phyloP scores from a whole-genome alignment of 2,113 vertebrate genomes.

The Pollimyrus isidori region DNA sequence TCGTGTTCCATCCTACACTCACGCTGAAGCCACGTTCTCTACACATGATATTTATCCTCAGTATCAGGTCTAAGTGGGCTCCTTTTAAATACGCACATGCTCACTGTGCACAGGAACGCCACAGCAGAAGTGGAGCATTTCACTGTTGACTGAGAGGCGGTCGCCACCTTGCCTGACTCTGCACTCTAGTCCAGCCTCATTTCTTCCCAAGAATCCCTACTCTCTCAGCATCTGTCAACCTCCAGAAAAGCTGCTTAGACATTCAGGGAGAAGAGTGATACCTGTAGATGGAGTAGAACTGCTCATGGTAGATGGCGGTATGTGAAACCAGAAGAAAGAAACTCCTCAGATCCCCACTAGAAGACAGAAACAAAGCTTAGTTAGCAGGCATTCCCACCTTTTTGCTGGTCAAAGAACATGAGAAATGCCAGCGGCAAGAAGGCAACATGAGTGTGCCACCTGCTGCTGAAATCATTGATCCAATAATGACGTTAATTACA shows the following conservation, averaged over 20 bases:
- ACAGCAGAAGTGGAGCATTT: neutral
- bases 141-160: neutral
- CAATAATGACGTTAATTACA: neutral
- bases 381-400: neutral
- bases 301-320: slow-evolving; percentile 65
- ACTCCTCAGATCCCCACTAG: slow-evolving; percentile 61
- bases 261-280: slow-evolving; percentile 36
- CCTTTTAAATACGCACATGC: neutral
- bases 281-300: slow-evolving; percentile 61
- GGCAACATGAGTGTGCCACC: neutral
- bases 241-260: neutral
- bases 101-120: neutral
- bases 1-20: neutral
- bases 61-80: neutral
- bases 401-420: neutral
- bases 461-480: neutral
- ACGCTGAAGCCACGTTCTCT: neutral
- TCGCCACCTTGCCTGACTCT: neutral
- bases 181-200: neutral
- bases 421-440: neutral
- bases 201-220: neutral
- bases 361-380: slow-evolving; percentile 27
- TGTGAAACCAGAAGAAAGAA: slow-evolving; percentile 55
- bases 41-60: neutral
- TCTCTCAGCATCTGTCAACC: neutral